These are phyloP conservation scores for Brachionus paranguensis DNA, from an alignment of 1,140 invertebrate genomes.

Conservation along the genomic window DNA sequence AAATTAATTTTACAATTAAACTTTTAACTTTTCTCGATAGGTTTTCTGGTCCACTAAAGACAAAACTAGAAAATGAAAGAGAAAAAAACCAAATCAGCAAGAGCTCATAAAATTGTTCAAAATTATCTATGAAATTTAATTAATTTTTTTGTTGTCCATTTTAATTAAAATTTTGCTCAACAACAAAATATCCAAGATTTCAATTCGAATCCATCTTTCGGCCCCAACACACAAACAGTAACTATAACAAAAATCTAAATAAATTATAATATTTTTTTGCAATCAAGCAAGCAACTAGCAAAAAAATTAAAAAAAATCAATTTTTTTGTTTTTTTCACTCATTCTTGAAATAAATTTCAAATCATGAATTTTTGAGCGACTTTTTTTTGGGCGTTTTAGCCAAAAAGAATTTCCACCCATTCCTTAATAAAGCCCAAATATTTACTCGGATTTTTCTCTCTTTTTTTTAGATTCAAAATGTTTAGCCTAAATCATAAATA, in stretches of 20 bases:
- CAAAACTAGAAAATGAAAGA: neutral
- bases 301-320: neutral
- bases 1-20: neutral
- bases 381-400: neutral
- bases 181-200: neutral
- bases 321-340: neutral
- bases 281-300: neutral
- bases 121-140: neutral
- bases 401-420: neutral
- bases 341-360: neutral
- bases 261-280: constrained; percentile 28
- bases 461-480: neutral
- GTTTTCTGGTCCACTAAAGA: neutral
- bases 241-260: constrained; percentile 25
- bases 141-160: neutral
- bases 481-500: constrained; percentile 2
- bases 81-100: neutral
- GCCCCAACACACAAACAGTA: neutral
- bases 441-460: neutral
- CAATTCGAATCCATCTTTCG: neutral
- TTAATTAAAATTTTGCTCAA: constrained; percentile 1
- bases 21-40: neutral
- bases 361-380: neutral
- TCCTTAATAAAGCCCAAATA: neutral
- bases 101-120: neutral